Conservation (phyloP, 2,113 vertebrate species). For the Halcyon malimbica region DNA sequence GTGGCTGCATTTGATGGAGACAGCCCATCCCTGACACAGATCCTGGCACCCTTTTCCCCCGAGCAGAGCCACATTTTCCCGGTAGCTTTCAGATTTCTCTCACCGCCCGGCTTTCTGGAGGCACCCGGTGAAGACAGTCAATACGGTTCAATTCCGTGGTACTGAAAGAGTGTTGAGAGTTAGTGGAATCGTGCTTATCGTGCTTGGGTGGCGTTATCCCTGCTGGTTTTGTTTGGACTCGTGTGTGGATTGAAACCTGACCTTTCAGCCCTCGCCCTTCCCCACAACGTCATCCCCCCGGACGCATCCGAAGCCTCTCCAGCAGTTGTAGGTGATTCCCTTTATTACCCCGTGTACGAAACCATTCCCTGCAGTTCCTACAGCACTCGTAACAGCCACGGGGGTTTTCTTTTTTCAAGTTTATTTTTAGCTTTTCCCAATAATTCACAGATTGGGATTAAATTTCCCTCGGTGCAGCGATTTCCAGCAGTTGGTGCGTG, state of each 20-base stretch:
- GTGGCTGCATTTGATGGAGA: neutral
- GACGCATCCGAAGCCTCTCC: fast-evolving
- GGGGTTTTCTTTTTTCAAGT: neutral
- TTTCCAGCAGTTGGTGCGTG: neutral
- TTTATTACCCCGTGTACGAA: fast-evolving
- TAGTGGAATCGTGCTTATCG: fast-evolving
- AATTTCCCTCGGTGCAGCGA: neutral
- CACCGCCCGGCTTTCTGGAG: neutral
- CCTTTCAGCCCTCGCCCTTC: neutral
- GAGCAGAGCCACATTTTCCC: neutral
- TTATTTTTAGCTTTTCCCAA: conserved; percentile 45
- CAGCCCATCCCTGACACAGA: fast-evolving
- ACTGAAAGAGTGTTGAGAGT: neutral
- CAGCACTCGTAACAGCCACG: neutral
- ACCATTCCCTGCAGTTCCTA: fast-evolving
- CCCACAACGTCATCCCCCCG: fast-evolving
- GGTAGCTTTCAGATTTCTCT: neutral
- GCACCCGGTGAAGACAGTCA: fast-evolving
- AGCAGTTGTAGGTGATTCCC: neutral
- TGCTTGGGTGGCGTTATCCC: neutral
- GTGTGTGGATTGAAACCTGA: neutral
- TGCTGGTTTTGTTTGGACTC: neutral
- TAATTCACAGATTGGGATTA: conserved; percentile 59
- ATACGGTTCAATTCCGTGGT: fast-evolving
- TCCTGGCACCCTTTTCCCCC: neutral